Base-by-base conservation (phyloP, 2,113 vertebrate species). In the Urocitellus parryii region DNA sequence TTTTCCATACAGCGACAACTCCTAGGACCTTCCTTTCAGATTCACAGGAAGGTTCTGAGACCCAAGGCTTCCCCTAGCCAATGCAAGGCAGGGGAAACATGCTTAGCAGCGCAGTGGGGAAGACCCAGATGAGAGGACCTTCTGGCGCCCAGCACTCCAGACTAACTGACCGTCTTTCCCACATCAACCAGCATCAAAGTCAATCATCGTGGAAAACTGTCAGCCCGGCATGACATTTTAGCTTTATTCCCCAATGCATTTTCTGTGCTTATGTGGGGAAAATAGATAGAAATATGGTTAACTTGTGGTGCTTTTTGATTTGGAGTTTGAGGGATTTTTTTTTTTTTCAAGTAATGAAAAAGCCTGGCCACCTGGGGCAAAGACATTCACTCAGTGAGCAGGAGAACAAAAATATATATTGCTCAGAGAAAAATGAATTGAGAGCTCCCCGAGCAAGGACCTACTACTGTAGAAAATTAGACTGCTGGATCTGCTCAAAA, bases 291-390 rank as follows among this genome's bases (percentile, higher is more conserved):
- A 96, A 18, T 72, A 76, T 89, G 53, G 74, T 97, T 97, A 96
- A 95, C 91, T 94, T 56, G 14, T 89, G 8, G 79, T 96, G 95
- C 77, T 97, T 85, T 97, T 97, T 91, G 79, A 93, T 96, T 96
- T 97, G 80, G 83, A 94, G 86, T 92, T 92, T 65, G 27, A 97
- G 45, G 14, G 91, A 63, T 93, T 95, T 51, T 45, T 45, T 45
- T n/a, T 97, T 96, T 45, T 97, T 96, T 84, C 63, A 83, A 96
- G 87, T 91, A 96, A 88, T 96, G 45, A 96, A 94, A 96, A 96
- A 94, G 73, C 32, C 18, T 65, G 85, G 97, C 81, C 94, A 85
- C 97, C 95, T 73, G 95, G 82, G 91, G 93, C 85, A 95, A 88
- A 96, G 91, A 96, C 89, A 93, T 68, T 96, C 91, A 77, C 87